Conservation (phyloP, 53 echinoderm and acorn worm species). For the Henricia sp. region DNA sequence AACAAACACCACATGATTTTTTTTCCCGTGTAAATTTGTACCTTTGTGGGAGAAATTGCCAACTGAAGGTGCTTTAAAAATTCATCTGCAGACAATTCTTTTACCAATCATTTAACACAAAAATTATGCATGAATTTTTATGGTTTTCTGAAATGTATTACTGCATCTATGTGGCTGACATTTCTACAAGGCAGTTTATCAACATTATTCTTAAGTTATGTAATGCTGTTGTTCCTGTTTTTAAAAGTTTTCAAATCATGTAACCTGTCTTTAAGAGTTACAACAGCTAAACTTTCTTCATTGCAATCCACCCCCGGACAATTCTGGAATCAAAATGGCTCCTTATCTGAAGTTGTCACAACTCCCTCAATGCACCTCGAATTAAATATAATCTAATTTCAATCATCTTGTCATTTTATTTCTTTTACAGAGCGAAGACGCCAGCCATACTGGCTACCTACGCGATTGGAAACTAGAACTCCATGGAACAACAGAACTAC, state of each 20-base stretch:
- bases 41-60: too few relatives aligned
- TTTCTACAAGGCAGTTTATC: too few relatives aligned
- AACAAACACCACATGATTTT: too few relatives aligned
- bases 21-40: too few relatives aligned
- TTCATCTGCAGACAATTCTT: too few relatives aligned
- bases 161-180: too few relatives aligned
- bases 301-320: not conserved
- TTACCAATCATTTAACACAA: not conserved
- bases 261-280: too few relatives aligned
- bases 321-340: not conserved
- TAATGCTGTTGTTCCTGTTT: too few relatives aligned
- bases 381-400: not conserved
- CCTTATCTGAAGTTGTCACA: not conserved
- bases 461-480: conserved; percentile 56
- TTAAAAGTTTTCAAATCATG: too few relatives aligned
- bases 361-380: not conserved
- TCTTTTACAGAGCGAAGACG: not conserved
- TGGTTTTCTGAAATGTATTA: too few relatives aligned
- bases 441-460: conserved; percentile 10
- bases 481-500: conserved; percentile 51
- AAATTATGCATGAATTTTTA: too few relatives aligned
- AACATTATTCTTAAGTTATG: not conserved
- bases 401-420: not conserved
- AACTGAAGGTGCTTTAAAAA: too few relatives aligned
- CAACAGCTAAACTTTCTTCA: not conserved